Evolutionary conservation across 2,113 vertebrate genomes (phyloP).

Genomic region (Grantiella picta): DNA sequence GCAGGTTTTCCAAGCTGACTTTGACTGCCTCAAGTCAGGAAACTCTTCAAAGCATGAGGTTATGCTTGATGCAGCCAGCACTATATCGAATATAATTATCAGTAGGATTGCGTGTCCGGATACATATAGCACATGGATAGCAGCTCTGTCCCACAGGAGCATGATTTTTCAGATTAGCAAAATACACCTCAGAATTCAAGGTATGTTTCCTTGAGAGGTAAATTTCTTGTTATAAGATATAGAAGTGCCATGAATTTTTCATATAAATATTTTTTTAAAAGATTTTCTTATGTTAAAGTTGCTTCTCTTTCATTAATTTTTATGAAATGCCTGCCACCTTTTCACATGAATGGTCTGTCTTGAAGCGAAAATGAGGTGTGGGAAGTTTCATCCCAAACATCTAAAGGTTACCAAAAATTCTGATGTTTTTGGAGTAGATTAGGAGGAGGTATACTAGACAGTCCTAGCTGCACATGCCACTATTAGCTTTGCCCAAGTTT

Average conservation of each 20-base stretch:
- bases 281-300: background rate
- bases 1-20: background rate
- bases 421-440: background rate
- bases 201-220: background rate
- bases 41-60: background rate
- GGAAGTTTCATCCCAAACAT: background rate
- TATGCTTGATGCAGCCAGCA: background rate
- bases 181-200: background rate
- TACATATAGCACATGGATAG: background rate
- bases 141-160: background rate
- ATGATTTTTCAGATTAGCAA: background rate
- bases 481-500: background rate
- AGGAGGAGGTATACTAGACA: background rate
- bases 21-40: background rate
- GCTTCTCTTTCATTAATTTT: background rate
- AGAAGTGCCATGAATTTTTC: background rate
- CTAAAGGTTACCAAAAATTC: background rate
- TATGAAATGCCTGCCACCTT: background rate
- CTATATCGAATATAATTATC: background rate
- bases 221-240: background rate
- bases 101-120: background rate
- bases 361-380: background rate
- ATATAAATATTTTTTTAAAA: background rate
- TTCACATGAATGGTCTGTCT: background rate
- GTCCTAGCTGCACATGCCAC: background rate